phyloP scores from a whole-genome alignment of 2,888 invertebrate species.

The Nomada ferruginata region DNA sequence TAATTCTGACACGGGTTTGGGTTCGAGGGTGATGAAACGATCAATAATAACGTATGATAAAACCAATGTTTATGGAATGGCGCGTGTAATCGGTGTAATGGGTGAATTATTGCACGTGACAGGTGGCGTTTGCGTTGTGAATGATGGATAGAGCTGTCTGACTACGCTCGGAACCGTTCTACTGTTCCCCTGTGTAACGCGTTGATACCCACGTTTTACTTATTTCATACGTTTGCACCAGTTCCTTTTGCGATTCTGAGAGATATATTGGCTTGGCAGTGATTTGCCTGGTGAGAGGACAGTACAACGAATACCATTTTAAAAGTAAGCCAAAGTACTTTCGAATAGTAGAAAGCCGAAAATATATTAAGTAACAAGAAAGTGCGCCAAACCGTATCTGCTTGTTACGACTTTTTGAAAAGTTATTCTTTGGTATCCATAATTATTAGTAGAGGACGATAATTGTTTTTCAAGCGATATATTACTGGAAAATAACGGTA shows the following conservation, averaged over 20 bases:
- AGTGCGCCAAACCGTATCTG: too few relatives aligned
- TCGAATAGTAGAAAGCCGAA: too few relatives aligned
- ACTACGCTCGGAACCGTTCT: conserved; percentile 17
- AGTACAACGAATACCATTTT: neutral
- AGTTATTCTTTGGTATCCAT: too few relatives aligned
- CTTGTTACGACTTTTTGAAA: too few relatives aligned
- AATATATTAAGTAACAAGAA: too few relatives aligned
- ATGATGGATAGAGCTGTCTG: conserved; percentile 24
- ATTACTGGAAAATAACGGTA: too few relatives aligned
- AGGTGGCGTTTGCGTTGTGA: neutral
- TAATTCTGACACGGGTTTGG: neutral
- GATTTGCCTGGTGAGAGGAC: too few relatives aligned
- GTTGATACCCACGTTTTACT: too few relatives aligned
- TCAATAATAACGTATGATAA: conserved; percentile 17
- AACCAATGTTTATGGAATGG: conserved; percentile 14
- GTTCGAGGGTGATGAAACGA: neutral
- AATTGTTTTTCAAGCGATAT: too few relatives aligned
- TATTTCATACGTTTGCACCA: neutral
- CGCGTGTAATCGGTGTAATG: neutral
- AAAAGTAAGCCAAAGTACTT: too few relatives aligned
- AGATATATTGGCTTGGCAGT: too few relatives aligned
- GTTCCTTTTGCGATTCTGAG: neutral
- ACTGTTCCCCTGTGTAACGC: neutral
- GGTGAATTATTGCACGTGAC: conserved; percentile 12
- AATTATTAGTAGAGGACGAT: too few relatives aligned